Evolutionary conservation across 92 coral and sea anemone species (phyloP), one percentile per base, ranked within the genome.

Genomic region (Virgularia gustaviana): DNA sequence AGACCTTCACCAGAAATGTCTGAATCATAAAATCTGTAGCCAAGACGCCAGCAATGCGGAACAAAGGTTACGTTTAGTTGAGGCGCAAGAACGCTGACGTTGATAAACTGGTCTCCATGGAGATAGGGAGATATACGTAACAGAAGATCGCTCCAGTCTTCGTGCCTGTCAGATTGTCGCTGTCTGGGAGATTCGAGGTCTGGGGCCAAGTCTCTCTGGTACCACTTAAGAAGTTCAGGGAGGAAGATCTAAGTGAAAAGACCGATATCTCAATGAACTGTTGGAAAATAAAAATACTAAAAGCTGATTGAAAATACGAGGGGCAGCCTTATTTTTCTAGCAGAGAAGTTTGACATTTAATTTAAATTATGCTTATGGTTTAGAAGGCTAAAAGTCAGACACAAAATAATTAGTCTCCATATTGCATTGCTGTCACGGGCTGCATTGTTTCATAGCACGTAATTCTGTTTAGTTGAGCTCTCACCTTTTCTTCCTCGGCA

Each of bases 1-100:
- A 6, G 58, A n/a, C n/a, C n/a, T 25, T 47, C n/a, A 4, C n/a
- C 3, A 3, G 22, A 47, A 3, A 47, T 15, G 3, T 47, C n/a
- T 4, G 58, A 15, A 15, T 22, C 22, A 1, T 18, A 30, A 49
- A 94, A 94, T 54, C 62, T 75, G 83, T 87, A 94, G 2, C 96
- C 96, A 65, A 94, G 85, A 23, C 45, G 77, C 99, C 99, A 94
- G 65, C 89, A 87, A 70, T 79, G 90, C 2, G 99, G 94, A 0
- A 81, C 64, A 36, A 87, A 94, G 1, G 82, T 63, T 44, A 94
- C 82, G 35, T 77, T 87, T 0, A 94, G 83, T 54, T 73, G 70
- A 11, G 61, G 56, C 13, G 90, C 94, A 11, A 82, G 24, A 18
- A 77, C 83, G n/a, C 79, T 71, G 65, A 82, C 52, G 2, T 68